Evolutionary conservation across 2,113 vertebrate species (phyloP).

Genomic region (Sceloporus undulatus): DNA sequence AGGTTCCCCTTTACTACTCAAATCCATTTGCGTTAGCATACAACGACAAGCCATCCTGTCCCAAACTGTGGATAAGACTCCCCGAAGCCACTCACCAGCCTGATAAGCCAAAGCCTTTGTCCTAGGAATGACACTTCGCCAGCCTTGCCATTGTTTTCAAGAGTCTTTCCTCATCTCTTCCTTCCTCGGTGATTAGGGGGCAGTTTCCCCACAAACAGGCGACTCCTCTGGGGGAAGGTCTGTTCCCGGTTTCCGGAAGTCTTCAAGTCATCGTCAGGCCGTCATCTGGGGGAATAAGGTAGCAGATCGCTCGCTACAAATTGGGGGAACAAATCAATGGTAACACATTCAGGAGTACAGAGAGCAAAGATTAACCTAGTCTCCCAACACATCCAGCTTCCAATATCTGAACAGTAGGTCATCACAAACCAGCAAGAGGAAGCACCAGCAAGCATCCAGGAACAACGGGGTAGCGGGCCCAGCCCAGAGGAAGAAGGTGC

Average conservation of each 20-base stretch:
- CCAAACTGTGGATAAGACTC: background rate
- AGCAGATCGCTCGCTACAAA: conserved; percentile 76
- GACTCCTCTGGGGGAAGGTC: conserved; percentile 94
- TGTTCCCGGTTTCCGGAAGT: conserved; percentile 97
- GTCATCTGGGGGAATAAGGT: conserved; percentile 82
- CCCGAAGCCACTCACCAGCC: conserved; percentile 84
- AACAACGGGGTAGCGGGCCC: background rate
- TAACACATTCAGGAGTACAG: conserved; percentile 61
- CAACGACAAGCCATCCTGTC: no score
- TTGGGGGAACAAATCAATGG: conserved; percentile 70
- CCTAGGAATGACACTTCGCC: conserved; percentile 98
- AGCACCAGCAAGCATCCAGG: background rate
- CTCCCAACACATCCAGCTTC: background rate
- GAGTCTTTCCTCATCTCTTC: conserved; percentile 93
- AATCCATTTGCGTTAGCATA: background rate
- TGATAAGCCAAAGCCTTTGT: conserved; percentile 96
- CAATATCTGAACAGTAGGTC: background rate
- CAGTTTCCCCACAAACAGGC: conserved; percentile 96
- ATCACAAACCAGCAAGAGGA: background rate
- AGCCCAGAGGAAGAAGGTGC: background rate
- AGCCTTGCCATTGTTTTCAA: conserved; percentile 95
- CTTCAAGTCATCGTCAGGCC: conserved; percentile 95
- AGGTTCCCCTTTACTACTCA: background rate
- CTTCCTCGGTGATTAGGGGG: conserved; percentile 91
- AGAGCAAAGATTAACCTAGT: conserved; percentile 42